Evolutionary conservation across 2,113 vertebrate genomes (phyloP).

Genomic region (western clawed frog (Xenopus tropicalis)): DNA sequence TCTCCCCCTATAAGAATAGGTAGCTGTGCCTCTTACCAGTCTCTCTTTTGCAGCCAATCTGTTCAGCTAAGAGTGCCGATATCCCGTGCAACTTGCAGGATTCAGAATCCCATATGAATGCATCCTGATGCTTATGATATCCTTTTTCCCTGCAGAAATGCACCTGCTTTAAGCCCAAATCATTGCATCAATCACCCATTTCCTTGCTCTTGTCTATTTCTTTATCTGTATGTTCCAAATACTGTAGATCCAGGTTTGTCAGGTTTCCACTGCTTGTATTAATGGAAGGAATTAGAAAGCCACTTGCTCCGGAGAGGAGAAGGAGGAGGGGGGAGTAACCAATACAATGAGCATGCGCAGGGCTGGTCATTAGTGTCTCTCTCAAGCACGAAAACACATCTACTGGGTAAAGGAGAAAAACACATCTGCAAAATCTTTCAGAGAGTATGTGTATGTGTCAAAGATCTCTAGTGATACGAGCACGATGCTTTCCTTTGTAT

Average conservation of each 20-base stretch:
- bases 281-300: conserved; percentile 45
- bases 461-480: no score
- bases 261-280: conserved; percentile 38
- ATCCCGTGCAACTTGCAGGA: conserved; percentile 37
- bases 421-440: conserved; percentile 15
- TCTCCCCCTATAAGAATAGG: conserved; percentile 11
- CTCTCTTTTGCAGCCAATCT: conserved; percentile 19
- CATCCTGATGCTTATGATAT: conserved; percentile 27
- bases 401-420: conserved; percentile 22
- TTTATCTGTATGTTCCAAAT: conserved; percentile 24
- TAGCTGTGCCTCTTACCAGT: conserved; percentile 24
- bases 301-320: conserved; percentile 30
- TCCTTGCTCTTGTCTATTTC: conserved; percentile 13
- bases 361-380: conserved; percentile 35
- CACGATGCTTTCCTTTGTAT: no score
- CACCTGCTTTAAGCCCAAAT: conserved; percentile 22
- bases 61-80: conserved; percentile 42
- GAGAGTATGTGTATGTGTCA: not conserved
- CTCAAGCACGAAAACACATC: conserved; percentile 17
- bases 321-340: conserved; percentile 21
- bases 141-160: conserved; percentile 16
- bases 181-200: conserved; percentile 23
- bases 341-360: conserved; percentile 30
- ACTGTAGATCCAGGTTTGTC: conserved; percentile 28
- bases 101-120: conserved; percentile 36